Evolutionary conservation across 2,888 invertebrate genomes (phyloP), one percentile per base, ranked within the genome.

Genomic region (Epinotia bilunana): DNA sequence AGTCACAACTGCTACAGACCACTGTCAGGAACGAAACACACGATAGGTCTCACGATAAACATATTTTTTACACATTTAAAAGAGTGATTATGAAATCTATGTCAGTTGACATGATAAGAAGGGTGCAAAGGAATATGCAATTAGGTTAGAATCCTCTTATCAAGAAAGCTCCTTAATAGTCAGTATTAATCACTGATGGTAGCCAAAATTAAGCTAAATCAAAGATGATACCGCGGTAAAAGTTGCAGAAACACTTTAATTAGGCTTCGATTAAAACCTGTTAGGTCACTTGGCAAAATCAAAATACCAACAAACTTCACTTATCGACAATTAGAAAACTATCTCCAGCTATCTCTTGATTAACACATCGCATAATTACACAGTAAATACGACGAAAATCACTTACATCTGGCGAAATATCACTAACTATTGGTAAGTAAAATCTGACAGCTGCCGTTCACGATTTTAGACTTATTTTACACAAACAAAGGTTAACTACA

Each of bases 391-490:
- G 11, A 73, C 18, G 61, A 73, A 69, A 71, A 71, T 28, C 70
- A 70, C 75, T 72, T 75, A 74, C 78, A 77, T 72, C 72, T 68
- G 75, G 71, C 65, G 73, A 79, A 78, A 80, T 76, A 74, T 76
- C 43, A 28, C 46, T 53, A 78, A 86, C 82, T 83, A 76, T 77
- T 80, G 77, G 78, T 78, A 81, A 76, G 77, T 78, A 67, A 83
- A 84, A 78, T 86, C 86, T 91, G 91, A 91, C 91, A 90, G 89
- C 86, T 89, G 90, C 87, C 85, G 83, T 83, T 80, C 76, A 77
- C 82, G 81, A 83, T 88, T 88, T 80, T 74, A 79, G 77, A 79
- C 76, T 76, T 76, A 79, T 83, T 87, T 81, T 64, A 64, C 73
- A 70, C 62, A 73, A 72, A 80, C 78, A 72, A 49, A 80, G 69